Evolutionary conservation across 2,888 invertebrate species (phyloP).

Genomic region (Apodemia zela): DNA sequence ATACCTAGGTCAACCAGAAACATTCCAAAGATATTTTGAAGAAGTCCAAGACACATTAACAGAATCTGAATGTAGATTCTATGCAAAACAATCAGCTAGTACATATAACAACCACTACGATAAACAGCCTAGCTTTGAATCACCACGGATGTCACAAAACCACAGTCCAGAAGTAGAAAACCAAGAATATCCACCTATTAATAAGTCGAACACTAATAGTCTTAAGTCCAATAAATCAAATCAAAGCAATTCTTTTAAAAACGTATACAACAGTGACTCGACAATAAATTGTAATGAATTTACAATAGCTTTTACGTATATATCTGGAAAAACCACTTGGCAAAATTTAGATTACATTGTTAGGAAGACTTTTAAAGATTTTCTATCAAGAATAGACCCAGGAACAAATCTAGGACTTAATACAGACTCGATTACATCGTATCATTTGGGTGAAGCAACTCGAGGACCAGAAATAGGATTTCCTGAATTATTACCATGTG

Average conservation of each 20-base stretch:
- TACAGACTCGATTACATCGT: slow-evolving; percentile 94
- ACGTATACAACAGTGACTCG: slow-evolving; percentile 73
- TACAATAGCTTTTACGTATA: slow-evolving; percentile 92
- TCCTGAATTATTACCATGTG: slow-evolving; percentile 95
- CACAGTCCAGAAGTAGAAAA: slow-evolving; percentile 70
- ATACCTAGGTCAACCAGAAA: slow-evolving; percentile 91
- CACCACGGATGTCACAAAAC: slow-evolving; percentile 66
- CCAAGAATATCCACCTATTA: slow-evolving; percentile 67
- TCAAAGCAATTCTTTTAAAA: slow-evolving; percentile 74
- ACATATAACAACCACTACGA: slow-evolving; percentile 70
- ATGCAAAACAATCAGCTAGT: slow-evolving; percentile 72
- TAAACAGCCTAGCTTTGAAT: slow-evolving; percentile 72
- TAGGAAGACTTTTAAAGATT: slow-evolving; percentile 95
- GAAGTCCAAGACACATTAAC: slow-evolving; percentile 84
- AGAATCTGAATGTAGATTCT: slow-evolving; percentile 81
- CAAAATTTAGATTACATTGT: slow-evolving; percentile 95
- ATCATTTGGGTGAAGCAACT: slow-evolving; percentile 95
- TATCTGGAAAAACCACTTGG: slow-evolving; percentile 97
- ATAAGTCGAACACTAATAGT: slow-evolving; percentile 77
- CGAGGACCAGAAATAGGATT: slow-evolving; percentile 88
- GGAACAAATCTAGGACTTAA: slow-evolving; percentile 91
- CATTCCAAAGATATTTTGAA: slow-evolving; percentile 85
- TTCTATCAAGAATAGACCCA: slow-evolving; percentile 94
- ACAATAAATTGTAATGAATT: slow-evolving; percentile 85
- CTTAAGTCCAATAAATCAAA: slow-evolving; percentile 79